A percentile compares a stretch with the other conserved stretches of the same genome.
These are phyloP conservation scores for Drosophila murphyi DNA, from an alignment of 1,140 invertebrate species.

Conservation along the genomic window DNA sequence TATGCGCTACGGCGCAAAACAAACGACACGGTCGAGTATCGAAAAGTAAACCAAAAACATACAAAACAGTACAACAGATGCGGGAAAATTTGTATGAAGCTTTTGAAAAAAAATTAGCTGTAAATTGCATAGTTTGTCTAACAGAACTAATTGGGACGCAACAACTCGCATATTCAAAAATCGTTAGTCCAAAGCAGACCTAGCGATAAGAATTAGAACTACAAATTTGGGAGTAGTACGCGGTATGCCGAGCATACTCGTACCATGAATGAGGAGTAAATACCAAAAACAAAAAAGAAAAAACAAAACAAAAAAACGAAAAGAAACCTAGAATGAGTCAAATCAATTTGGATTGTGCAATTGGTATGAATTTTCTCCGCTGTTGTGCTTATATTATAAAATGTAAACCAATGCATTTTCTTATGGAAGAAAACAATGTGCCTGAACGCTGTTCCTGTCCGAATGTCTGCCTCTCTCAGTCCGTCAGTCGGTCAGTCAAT, in stretches of 20 bases:
- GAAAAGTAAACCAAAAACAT: constrained; percentile 9
- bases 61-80: constrained; percentile 56
- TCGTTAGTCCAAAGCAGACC: background rate
- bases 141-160: constrained; percentile 71
- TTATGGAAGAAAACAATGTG: constrained; percentile 57
- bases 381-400: constrained; percentile 58
- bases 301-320: background rate
- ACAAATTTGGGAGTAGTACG: constrained; percentile 7
- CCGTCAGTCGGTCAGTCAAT: constrained; percentile 19
- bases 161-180: constrained; percentile 43
- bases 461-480: constrained; percentile 14
- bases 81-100: constrained; percentile 75
- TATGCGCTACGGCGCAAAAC: background rate
- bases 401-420: constrained; percentile 74
- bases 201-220: background rate
- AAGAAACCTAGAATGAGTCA: constrained; percentile 10
- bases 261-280: constrained; percentile 10
- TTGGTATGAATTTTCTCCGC: constrained; percentile 80
- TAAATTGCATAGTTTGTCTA: constrained; percentile 72
- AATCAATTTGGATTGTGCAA: constrained; percentile 72
- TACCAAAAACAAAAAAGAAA: background rate
- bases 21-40: constrained; percentile 20
- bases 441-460: constrained; percentile 27
- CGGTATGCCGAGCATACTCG: constrained; percentile 52
- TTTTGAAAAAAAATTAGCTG: constrained; percentile 43